Evolutionary conservation across 2,113 vertebrate genomes (phyloP).

Genomic region (Petroica traversi): DNA sequence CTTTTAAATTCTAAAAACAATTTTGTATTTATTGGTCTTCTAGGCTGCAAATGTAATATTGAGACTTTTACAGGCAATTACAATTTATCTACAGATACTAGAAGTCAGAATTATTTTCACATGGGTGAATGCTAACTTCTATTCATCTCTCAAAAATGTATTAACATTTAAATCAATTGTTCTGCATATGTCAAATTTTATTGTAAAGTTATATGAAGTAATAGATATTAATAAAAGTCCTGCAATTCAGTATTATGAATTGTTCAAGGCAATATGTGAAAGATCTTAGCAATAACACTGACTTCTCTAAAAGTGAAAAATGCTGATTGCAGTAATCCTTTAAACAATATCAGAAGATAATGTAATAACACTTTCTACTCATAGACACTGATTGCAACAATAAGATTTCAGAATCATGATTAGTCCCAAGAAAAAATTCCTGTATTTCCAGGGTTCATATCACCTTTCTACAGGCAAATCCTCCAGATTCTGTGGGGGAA

Average conservation of each 20-base stretch:
- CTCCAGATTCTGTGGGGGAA: not conserved
- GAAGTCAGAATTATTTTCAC: not conserved
- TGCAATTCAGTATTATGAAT: not conserved
- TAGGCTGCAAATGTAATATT: not conserved
- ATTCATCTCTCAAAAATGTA: not conserved
- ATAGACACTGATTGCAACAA: not conserved
- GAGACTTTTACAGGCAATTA: not conserved
- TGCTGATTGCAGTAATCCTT: not conserved
- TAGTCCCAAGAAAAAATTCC: not conserved
- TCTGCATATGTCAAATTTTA: not conserved
- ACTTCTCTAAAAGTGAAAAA: not conserved
- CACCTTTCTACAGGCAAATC: not conserved
- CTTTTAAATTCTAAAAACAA: not conserved
- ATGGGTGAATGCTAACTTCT: not conserved
- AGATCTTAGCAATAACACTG: not conserved
- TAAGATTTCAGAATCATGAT: not conserved
- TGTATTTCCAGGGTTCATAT: not conserved
- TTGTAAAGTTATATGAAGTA: not conserved
- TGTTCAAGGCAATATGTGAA: not conserved
- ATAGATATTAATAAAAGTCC: not conserved
- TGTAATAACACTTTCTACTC: not conserved
- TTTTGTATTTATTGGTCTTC: not conserved
- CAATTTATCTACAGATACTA: not conserved
- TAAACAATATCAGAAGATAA: not conserved
- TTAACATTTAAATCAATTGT: not conserved